A percentile compares a stretch with the other conserved stretches of the same genome.
Evolutionary conservation across 2,797 vertebrate genomes (phyloP).

Genomic region (Argya squamiceps): DNA sequence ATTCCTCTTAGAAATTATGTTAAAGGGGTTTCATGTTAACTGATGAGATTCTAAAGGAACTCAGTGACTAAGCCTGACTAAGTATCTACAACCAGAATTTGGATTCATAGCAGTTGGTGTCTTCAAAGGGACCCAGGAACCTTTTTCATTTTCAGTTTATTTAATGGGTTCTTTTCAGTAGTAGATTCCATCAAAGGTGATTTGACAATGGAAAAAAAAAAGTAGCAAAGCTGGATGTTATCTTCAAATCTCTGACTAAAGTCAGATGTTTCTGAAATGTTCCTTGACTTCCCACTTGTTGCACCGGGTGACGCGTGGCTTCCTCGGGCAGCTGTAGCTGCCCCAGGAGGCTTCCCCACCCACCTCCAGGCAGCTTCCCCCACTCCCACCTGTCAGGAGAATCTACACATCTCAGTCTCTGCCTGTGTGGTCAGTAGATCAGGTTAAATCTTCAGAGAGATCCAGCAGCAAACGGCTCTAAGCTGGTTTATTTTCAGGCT

Average conservation of each 20-base stretch:
- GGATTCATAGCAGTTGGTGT: neutral
- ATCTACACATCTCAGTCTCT: neutral
- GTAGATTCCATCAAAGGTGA: neutral
- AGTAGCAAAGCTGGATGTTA: neutral
- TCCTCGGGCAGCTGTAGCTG: neutral
- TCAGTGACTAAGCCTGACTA: neutral
- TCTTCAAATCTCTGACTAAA: neutral
- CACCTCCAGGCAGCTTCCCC: neutral
- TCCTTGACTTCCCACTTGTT: neutral
- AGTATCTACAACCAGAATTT: neutral
- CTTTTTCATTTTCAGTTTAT: neutral
- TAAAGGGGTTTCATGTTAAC: neutral
- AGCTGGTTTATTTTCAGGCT: neutral
- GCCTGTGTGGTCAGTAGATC: neutral
- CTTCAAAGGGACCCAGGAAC: neutral
- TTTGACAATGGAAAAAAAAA: neutral
- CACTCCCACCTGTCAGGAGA: neutral
- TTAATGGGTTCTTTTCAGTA: neutral
- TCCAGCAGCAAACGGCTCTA: neutral
- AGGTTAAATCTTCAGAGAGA: neutral
- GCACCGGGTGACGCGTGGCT: neutral
- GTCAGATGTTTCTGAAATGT: neutral
- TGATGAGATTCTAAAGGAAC: neutral
- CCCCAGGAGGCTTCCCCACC: neutral
- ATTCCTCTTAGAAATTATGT: neutral